Conservation (phyloP, 2,797 vertebrate species). For the Spea hammondii region DNA sequence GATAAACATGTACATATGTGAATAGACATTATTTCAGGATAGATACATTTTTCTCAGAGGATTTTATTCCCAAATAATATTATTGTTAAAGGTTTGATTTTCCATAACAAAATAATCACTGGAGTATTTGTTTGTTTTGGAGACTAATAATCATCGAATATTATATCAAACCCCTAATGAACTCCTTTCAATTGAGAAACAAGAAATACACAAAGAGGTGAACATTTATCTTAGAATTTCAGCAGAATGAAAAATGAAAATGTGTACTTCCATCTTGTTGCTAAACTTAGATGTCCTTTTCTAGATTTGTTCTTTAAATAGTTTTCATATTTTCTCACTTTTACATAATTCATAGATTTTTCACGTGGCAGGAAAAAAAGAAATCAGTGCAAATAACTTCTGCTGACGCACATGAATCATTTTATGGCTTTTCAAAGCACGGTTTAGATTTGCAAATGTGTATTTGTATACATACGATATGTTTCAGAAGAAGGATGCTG, state of each 20-base stretch:
- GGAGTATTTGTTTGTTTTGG: too few relatives aligned
- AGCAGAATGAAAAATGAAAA: constrained; percentile 6
- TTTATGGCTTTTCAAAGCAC: not conserved
- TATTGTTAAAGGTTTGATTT: too few relatives aligned
- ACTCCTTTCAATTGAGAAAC: not conserved
- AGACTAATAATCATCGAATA: too few relatives aligned
- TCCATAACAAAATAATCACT: too few relatives aligned
- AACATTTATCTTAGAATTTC: not conserved
- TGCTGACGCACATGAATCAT: not conserved
- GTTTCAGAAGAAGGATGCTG: too few relatives aligned
- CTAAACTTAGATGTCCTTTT: constrained; percentile 34
- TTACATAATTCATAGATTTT: constrained; percentile 33
- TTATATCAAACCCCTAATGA: too few relatives aligned
- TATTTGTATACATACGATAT: not conserved
- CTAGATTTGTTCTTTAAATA: constrained; percentile 31
- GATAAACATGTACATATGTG: too few relatives aligned
- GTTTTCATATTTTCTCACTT: constrained; percentile 21
- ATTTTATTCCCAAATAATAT: too few relatives aligned
- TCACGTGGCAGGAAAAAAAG: constrained; percentile 14
- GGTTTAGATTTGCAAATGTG: not conserved
- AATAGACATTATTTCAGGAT: too few relatives aligned
- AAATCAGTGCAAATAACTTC: constrained; percentile 3
- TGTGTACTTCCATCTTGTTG: not conserved
- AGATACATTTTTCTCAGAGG: too few relatives aligned
- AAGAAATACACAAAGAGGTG: not conserved